Evolutionary conservation across 2,888 invertebrate species (phyloP), one percentile per base, ranked within the genome.

Genomic region (Elegia similella): DNA sequence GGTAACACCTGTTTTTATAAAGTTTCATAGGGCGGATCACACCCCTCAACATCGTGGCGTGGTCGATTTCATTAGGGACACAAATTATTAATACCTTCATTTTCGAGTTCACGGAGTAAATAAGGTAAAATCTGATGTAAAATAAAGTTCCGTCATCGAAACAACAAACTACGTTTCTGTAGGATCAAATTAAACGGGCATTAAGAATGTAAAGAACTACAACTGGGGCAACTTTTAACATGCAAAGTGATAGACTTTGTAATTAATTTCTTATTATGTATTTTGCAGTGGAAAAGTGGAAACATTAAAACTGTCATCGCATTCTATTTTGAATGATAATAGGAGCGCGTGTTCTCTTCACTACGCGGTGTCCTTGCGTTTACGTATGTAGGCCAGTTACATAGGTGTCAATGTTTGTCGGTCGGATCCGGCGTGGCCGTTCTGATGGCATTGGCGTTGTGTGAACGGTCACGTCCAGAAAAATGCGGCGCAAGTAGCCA

Each of bases 391-490:
- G 81, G 84, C 76, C 82, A 83, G 83, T 84, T 80, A 84, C 76
- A 82, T 80, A 83, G 82, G 82, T 88, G 89, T 89, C 88, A 88
- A 87, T 88, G 88, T 88, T 84, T 86, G 78, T 86, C 82, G 83
- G 85, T 83, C 84, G 83, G 78, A 77, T 78, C 72, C 73, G 64
- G 72, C 76, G 75, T 70, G 76, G 76, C 68, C 75, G 76, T 72
- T 69, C 68, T 75, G 75, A 76, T 78, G 86, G 83, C 86, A 88
- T 84, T 86, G 87, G 80, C 78, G 82, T 72, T 70, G 78, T 75
- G 76, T 75, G 80, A 80, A 79, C 83, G 78, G 80, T 81, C 81
- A 80, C 84, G 80, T 84, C 78, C 78, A 81, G 83, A 86, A 88
- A 89, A 87, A 88, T 85, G 84, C 83, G 81, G 78, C 80, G 78